phyloP scores from a whole-genome alignment of 1,140 invertebrate genomes.

The Drosophila ironensis region DNA sequence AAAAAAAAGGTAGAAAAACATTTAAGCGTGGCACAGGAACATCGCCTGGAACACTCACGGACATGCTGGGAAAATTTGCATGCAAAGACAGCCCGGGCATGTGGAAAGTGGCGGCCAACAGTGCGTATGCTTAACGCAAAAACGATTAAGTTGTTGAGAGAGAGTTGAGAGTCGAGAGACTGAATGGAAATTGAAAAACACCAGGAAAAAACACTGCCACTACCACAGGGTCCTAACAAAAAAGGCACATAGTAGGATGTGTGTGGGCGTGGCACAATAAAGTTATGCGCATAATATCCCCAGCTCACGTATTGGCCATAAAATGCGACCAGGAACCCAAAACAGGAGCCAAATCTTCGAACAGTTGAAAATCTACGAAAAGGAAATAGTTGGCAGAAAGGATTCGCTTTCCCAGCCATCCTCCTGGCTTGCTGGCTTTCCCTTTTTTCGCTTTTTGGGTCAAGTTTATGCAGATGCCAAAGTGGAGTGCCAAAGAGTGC shows the following conservation, averaged over 20 bases:
- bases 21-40: too few species aligned
- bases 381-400: constrained; percentile 63
- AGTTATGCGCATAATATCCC: constrained; percentile 78
- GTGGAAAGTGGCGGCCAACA: constrained; percentile 28
- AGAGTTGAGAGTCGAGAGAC: constrained; percentile 7
- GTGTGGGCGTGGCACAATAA: constrained; percentile 56
- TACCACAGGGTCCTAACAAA: neutral
- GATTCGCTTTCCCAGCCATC: constrained; percentile 40
- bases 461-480: constrained; percentile 77
- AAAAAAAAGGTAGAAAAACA: neutral
- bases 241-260: too few species aligned
- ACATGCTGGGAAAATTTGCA: constrained; percentile 56
- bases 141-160: constrained; percentile 75
- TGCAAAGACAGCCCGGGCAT: constrained; percentile 33
- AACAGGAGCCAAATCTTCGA: constrained; percentile 47
- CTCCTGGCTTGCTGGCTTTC: constrained; percentile 41
- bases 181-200: constrained; percentile 70
- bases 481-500: too few species aligned
- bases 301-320: constrained; percentile 77
- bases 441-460: constrained; percentile 58
- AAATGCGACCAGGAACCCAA: constrained; percentile 45
- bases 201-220: constrained; percentile 32
- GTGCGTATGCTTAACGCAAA: constrained; percentile 74
- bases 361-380: constrained; percentile 63
- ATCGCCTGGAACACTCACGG: neutral